Conservation (phyloP, 2,888 invertebrate species). For the Dermolepida albohirtum region DNA sequence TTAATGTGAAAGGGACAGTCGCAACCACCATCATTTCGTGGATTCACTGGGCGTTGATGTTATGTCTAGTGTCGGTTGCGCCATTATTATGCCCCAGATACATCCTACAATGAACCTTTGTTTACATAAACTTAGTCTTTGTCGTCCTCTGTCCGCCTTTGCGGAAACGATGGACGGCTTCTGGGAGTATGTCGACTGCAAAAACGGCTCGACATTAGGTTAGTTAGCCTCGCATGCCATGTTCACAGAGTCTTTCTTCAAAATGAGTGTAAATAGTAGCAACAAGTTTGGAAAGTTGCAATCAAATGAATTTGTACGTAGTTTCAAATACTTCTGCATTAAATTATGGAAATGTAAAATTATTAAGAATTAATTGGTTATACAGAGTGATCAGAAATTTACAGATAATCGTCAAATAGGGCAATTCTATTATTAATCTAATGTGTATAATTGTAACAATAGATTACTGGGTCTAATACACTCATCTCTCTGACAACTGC, state of each 20-base stretch:
- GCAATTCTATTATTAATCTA: too few relatives aligned
- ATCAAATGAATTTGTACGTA: too few relatives aligned
- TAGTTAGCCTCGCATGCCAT: conserved; percentile 21
- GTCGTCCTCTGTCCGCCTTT: not conserved
- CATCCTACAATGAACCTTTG: conserved; percentile 11
- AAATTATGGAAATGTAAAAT: too few relatives aligned
- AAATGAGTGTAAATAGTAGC: conserved; percentile 11
- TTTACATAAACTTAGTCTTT: conserved; percentile 25
- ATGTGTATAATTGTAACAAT: too few relatives aligned
- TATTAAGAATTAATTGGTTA: too few relatives aligned
- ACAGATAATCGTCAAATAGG: too few relatives aligned
- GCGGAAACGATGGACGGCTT: not conserved
- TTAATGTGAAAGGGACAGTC: conserved; percentile 34
- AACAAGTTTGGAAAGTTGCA: conserved; percentile 13
- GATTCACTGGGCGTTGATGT: conserved; percentile 14
- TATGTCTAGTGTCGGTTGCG: not conserved
- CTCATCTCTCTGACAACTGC: too few relatives aligned
- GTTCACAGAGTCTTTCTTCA: conserved; percentile 1
- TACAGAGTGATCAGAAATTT: too few relatives aligned
- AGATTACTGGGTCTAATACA: too few relatives aligned
- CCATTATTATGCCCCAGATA: not conserved
- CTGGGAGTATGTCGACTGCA: not conserved
- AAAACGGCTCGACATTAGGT: conserved; percentile 19
- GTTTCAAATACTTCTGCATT: too few relatives aligned
- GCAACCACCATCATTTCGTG: not conserved